Conservation (phyloP, 23 tunicate genomes). For the Corella eumyota region DNA sequence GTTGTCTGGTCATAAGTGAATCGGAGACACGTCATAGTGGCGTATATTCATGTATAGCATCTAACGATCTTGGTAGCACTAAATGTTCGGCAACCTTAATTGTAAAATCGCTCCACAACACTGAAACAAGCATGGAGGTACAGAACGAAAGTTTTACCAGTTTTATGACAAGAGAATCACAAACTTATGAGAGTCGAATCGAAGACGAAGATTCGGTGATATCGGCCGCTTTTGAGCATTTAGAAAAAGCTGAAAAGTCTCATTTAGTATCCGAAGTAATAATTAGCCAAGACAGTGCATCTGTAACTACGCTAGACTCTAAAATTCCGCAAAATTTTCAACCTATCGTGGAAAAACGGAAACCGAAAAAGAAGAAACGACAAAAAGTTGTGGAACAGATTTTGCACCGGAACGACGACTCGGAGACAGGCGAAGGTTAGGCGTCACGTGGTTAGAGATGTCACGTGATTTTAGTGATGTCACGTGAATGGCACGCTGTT, state of each 20-base stretch:
- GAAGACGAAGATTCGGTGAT: conserved; percentile 40
- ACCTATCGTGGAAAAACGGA: neutral
- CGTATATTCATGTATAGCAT: conserved; percentile 77
- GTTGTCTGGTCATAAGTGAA: conserved; percentile 75
- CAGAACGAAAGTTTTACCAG: neutral
- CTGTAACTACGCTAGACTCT: conserved; percentile 1
- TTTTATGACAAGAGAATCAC: conserved; percentile 26
- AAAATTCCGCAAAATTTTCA: too few relatives aligned
- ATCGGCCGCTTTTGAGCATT: conserved; percentile 29
- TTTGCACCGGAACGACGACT: conserved; percentile 30
- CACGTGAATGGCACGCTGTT: too few relatives aligned
- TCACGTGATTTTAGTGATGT: too few relatives aligned
- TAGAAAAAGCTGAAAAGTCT: conserved; percentile 38
- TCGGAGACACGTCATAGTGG: conserved; percentile 46
- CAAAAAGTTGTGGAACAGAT: neutral
- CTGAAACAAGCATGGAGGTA: neutral
- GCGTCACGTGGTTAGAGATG: too few relatives aligned
- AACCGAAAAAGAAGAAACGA: conserved; percentile 7
- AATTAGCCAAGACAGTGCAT: conserved; percentile 6
- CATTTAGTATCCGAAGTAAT: conserved; percentile 21
- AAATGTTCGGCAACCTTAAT: conserved; percentile 56
- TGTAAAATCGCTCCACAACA: conserved; percentile 3
- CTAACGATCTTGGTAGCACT: conserved; percentile 73
- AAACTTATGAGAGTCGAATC: conserved; percentile 33
- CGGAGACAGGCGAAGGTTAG: conserved; percentile 85